Base-by-base conservation (phyloP, 2,113 vertebrate genomes). In the Siniperca knerii region DNA sequence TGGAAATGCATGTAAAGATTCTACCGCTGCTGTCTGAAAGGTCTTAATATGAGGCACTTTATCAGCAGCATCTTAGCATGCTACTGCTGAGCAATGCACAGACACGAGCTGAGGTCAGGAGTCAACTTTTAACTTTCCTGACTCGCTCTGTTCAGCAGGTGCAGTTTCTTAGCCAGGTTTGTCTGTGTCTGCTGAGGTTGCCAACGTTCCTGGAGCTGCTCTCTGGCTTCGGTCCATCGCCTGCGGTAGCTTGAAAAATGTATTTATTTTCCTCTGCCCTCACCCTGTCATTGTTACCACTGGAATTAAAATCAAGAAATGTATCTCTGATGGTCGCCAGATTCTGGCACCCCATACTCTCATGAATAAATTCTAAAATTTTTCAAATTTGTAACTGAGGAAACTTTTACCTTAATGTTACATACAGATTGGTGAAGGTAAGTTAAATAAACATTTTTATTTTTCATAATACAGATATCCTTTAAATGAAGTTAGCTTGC, bases 191-290 rank as follows among this genome's bases (percentile, higher is more conserved):
- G 77, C 70, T 83, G 55, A 82, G 77, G 74, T 52, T 83, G 79
- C 64, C 29, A 79, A 57, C 29, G 1, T 79, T 58, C 66, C 81
- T 52, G 66, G 42, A 86, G 75, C 81, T 77, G 60, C 76, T 82
- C 42, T 55, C 67, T 86, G 75, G 78, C 81, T 82, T 35, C 57
- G 69, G 6, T 82, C 61, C 72, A 83, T 69, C 25, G 44, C 60
- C 65, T 72, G 23, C 35, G 33, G 66, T 79, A 50, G 50, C 67
- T 79, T 83, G 50, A 89, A 83, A 85, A 81, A 78, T 66, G 0
- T 46, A 85, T 90, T 69, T 74, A 88, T 84, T 84, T 82, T 77
- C 54, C 48, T 76, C 46, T 67, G 74, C 60, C 70, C 54, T 66
- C 48, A 1, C 74, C 37, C 61, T 83, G 83, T 86, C 85, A 81